A percentile compares a stretch with the other conserved stretches of the same genome.
These are phyloP conservation scores for Onthophagus sagittarius DNA, from an alignment of 2,888 invertebrate genomes.

Conservation along the genomic window DNA sequence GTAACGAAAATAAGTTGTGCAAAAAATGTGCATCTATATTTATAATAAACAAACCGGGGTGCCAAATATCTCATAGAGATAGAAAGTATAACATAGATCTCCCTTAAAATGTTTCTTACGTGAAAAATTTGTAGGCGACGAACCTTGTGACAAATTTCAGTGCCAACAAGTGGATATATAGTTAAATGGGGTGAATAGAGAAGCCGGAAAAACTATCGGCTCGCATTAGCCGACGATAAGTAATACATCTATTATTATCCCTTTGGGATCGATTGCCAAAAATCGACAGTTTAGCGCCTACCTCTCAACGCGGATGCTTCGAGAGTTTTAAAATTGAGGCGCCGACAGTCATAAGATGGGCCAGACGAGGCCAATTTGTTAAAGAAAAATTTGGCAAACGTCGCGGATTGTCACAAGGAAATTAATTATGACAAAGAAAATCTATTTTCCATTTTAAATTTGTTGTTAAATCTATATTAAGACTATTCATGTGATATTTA, in stretches of 20 bases:
- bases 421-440: background rate
- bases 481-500: too few relatives aligned
- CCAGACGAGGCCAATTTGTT: background rate
- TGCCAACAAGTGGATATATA: background rate
- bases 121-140: background rate
- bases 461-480: background rate
- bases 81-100: background rate
- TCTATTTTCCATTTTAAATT: background rate
- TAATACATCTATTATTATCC: constrained; percentile 3
- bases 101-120: background rate
- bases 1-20: background rate
- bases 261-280: background rate
- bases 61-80: background rate
- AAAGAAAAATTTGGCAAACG: background rate
- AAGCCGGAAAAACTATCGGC: background rate
- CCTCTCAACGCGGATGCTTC: background rate
- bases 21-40: background rate
- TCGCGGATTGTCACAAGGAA: constrained; percentile 1
- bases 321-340: background rate
- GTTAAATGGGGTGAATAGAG: background rate
- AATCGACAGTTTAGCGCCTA: background rate
- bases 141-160: background rate
- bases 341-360: background rate
- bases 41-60: background rate
- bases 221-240: background rate